Percentiles rank a stretch among this genome's conserved stretches.
phyloP scores from a whole-genome alignment of 2,113 vertebrate genomes.

The Todiramphus chloris region DNA sequence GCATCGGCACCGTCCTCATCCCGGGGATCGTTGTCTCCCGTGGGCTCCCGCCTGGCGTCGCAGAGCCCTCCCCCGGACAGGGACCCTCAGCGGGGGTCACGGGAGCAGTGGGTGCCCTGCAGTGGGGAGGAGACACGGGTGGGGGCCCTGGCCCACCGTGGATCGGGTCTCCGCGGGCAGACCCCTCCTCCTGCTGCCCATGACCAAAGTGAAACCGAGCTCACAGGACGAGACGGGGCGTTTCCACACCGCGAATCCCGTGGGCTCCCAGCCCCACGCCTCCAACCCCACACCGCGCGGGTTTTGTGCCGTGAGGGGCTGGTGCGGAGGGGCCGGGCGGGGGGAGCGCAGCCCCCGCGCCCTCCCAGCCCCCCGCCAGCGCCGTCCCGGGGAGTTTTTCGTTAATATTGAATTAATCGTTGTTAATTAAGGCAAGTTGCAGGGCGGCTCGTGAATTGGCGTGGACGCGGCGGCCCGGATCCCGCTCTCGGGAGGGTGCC shows the following conservation, averaged over 20 bases:
- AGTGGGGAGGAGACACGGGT: too few species aligned
- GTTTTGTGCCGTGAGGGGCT: not conserved
- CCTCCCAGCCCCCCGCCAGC: not conserved
- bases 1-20: too few species aligned
- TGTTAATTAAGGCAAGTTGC: not conserved
- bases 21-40: not conserved
- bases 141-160: not conserved
- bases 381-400: not conserved
- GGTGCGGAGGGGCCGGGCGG: too few species aligned
- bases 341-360: too few species aligned
- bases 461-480: not conserved
- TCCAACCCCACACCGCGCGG: not conserved
- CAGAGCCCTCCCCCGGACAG: too few species aligned
- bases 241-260: not conserved
- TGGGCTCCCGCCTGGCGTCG: not conserved
- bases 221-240: not conserved
- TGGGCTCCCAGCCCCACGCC: not conserved
- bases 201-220: not conserved
- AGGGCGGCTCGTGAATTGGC: not conserved
- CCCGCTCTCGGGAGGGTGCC: not conserved
- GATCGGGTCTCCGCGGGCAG: not conserved
- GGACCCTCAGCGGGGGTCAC: not conserved
- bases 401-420: slow-evolving; percentile 29
- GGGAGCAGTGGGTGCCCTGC: not conserved
- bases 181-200: not conserved